Conservation (phyloP, 2,797 vertebrate species). For the Phalanger gymnotis region DNA sequence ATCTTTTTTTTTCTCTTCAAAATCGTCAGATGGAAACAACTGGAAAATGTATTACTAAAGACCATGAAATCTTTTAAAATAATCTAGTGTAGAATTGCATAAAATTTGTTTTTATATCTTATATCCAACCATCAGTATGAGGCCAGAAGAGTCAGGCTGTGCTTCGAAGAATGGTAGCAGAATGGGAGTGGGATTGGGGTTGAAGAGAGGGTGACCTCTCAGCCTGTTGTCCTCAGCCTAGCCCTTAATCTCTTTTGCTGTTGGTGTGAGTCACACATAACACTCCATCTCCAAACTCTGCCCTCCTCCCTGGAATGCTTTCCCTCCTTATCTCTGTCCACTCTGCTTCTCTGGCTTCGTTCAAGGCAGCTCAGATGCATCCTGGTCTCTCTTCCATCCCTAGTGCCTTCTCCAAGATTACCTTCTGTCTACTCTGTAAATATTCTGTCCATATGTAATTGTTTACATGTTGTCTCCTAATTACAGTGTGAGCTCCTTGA, state of each 20-base stretch:
- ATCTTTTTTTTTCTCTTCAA: slow-evolving; percentile 28
- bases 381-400: not conserved
- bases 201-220: not conserved
- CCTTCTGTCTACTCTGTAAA: not conserved
- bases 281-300: not conserved
- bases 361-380: not conserved
- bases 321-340: not conserved
- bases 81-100: not conserved
- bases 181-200: not conserved
- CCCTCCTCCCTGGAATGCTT: not conserved
- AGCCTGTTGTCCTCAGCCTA: not conserved
- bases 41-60: slow-evolving; percentile 11
- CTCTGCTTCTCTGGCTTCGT: not conserved
- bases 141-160: slow-evolving; percentile 6
- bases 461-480: not conserved
- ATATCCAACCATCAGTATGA: slow-evolving; percentile 34
- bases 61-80: not conserved
- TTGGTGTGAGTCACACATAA: not conserved
- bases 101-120: not conserved
- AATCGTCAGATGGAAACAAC: not conserved
- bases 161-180: not conserved
- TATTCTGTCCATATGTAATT: not conserved
- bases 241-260: not conserved
- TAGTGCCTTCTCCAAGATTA: not conserved
- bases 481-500: not conserved